Evolutionary conservation across 2,797 vertebrate species (phyloP).

Genomic region (Spheniscus humboldti): DNA sequence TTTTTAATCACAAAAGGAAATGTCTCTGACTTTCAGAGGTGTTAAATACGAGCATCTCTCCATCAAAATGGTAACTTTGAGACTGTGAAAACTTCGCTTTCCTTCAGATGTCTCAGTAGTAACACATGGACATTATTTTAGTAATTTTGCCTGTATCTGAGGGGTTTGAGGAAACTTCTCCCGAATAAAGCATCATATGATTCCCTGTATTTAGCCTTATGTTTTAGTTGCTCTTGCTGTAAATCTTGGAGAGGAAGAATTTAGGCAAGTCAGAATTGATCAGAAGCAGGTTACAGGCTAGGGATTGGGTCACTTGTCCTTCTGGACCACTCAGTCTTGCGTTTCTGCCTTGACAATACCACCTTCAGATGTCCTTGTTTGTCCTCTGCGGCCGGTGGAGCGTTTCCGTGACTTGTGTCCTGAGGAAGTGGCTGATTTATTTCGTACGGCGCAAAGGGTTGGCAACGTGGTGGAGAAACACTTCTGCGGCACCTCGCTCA

Average conservation of each 20-base stretch:
- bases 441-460: conserved; percentile 78
- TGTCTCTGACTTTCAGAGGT: neutral
- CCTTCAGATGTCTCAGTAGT: neutral
- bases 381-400: conserved; percentile 83
- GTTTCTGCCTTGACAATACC: conserved; percentile 73
- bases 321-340: neutral
- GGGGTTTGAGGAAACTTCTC: neutral
- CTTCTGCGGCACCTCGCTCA: conserved; percentile 85
- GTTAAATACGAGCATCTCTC: neutral
- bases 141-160: neutral
- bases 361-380: conserved; percentile 84
- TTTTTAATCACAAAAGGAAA: neutral
- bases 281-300: neutral
- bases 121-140: neutral
- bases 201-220: neutral
- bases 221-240: neutral
- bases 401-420: conserved; percentile 84
- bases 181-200: neutral
- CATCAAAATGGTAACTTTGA: neutral
- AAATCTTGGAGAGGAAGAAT: neutral
- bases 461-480: conserved; percentile 82
- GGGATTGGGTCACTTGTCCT: neutral
- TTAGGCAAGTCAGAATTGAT: neutral
- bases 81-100: neutral
- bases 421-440: conserved; percentile 87